Evolutionary conservation across 2,888 invertebrate genomes (phyloP).

Genomic region (Dyspetes luteomarginatus): DNA sequence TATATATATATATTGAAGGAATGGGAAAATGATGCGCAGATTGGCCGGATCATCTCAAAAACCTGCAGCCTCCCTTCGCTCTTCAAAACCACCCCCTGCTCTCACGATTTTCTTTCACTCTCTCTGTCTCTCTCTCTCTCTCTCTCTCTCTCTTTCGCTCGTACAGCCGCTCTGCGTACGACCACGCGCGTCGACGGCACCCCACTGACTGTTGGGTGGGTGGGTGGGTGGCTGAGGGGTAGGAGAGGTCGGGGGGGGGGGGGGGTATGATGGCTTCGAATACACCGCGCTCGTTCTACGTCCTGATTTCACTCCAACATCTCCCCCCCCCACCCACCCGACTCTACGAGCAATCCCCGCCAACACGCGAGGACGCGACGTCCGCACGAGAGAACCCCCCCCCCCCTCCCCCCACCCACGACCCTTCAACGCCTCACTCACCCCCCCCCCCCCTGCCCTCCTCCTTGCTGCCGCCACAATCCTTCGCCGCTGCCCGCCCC

Average conservation of each 20-base stretch:
- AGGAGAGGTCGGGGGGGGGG: too few relatives aligned
- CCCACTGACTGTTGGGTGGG: slow-evolving; percentile 11
- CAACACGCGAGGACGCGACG: slow-evolving; percentile 38
- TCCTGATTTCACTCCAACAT: slow-evolving; percentile 53
- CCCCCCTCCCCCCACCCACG: slow-evolving; percentile 30
- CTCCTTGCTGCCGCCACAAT: too few relatives aligned
- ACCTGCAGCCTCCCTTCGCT: slow-evolving; percentile 77
- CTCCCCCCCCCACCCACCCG: slow-evolving; percentile 35
- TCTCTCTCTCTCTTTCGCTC: slow-evolving; percentile 62
- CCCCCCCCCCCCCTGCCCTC: slow-evolving; percentile 31
- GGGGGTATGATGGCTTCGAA: slow-evolving; percentile 5
- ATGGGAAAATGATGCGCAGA: slow-evolving; percentile 83
- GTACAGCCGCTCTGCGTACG: slow-evolving; percentile 41
- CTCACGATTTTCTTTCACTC: slow-evolving; percentile 56
- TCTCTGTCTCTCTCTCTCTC: slow-evolving; percentile 59
- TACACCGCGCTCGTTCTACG: slow-evolving; percentile 19
- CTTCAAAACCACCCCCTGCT: slow-evolving; percentile 32
- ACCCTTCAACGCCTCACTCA: slow-evolving; percentile 20
- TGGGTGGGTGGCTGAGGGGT: slow-evolving; percentile 17
- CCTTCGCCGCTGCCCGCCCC: slow-evolving; percentile 22
- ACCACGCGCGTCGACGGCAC: slow-evolving; percentile 52
- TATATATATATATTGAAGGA: slow-evolving; percentile 65
- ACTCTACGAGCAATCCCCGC: slow-evolving; percentile 28
- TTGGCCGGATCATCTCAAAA: slow-evolving; percentile 84
- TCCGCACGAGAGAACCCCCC: slow-evolving; percentile 44